Conservation (phyloP, 37 sponge, comb jelly and placozoan genomes). For the Ephydatia muelleri region DNA sequence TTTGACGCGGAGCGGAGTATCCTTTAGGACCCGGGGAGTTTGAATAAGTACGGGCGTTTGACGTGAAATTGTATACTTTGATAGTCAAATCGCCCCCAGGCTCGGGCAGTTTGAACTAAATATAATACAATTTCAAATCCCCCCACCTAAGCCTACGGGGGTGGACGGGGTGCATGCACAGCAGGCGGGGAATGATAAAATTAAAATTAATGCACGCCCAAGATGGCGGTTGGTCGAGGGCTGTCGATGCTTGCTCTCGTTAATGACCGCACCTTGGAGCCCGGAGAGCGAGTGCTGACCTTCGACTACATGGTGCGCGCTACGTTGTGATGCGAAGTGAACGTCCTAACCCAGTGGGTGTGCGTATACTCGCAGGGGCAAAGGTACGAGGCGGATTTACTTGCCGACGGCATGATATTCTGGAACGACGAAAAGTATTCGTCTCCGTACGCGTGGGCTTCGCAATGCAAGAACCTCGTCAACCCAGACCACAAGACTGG, state of each 20-base stretch:
- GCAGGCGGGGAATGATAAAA: background rate
- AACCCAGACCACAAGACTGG: slow-evolving; percentile 85
- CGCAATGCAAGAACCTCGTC: slow-evolving; percentile 81
- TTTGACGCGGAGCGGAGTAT: no score
- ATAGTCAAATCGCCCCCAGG: no score
- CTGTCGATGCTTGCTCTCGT: slow-evolving; percentile 63
- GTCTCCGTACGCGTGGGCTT: slow-evolving; percentile 85
- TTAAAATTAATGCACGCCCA: background rate
- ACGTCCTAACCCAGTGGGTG: background rate
- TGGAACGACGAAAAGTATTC: slow-evolving; percentile 69
- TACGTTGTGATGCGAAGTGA: background rate
- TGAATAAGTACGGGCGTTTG: no score
- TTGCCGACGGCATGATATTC: slow-evolving; percentile 72
- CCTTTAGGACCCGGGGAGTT: no score
- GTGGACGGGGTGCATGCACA: background rate
- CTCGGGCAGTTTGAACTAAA: no score
- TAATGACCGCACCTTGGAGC: slow-evolving; percentile 62
- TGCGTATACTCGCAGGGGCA: slow-evolving; percentile 38
- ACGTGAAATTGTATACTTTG: no score
- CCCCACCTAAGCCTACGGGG: background rate
- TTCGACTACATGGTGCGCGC: slow-evolving; percentile 70
- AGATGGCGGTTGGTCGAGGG: slow-evolving; percentile 59
- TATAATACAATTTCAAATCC: no score
- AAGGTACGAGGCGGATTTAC: slow-evolving; percentile 70
- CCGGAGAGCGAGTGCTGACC: slow-evolving; percentile 65